Conservation (phyloP, 2,888 invertebrate genomes). For the Brachyptera putata region DNA sequence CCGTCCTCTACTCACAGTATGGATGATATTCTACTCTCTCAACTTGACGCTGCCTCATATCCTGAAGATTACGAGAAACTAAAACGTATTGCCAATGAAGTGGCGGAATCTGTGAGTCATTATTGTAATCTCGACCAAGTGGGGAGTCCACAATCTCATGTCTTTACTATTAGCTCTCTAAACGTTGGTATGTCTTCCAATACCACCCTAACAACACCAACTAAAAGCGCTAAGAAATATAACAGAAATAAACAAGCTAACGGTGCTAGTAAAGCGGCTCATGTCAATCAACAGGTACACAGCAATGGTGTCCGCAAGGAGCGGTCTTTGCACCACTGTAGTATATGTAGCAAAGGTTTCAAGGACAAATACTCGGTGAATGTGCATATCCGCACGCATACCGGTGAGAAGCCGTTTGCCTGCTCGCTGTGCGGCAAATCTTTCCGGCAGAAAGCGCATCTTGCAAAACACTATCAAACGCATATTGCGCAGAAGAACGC, state of each 20-base stretch:
- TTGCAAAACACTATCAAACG: conserved; percentile 90
- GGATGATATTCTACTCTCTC: conserved; percentile 65
- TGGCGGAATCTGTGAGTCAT: conserved; percentile 62
- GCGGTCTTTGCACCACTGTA: conserved; percentile 84
- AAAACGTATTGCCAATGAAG: conserved; percentile 77
- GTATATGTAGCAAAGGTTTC: conserved; percentile 90
- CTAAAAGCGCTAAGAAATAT: conserved; percentile 55
- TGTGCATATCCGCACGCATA: conserved; percentile 95
- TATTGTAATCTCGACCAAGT: conserved; percentile 33
- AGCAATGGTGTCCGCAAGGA: conserved; percentile 68
- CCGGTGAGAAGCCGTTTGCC: conserved; percentile 95
- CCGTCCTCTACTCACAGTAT: conserved; percentile 55
- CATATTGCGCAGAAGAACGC: conserved; percentile 82
- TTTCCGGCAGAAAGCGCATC: conserved; percentile 86
- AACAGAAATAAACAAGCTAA: conserved; percentile 39
- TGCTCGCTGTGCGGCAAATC: conserved; percentile 92
- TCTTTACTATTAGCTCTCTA: too few relatives aligned
- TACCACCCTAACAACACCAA: conserved; percentile 51
- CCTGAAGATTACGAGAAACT: conserved; percentile 82
- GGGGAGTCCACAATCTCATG: conserved; percentile 17
- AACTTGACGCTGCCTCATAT: conserved; percentile 59
- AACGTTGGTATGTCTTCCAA: conserved; percentile 43
- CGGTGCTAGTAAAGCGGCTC: conserved; percentile 24
- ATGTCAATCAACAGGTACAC: neutral
- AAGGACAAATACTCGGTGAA: conserved; percentile 97